These are phyloP conservation scores for Carapus acus DNA, from an alignment of 2,797 vertebrate species.

Conservation along the genomic window DNA sequence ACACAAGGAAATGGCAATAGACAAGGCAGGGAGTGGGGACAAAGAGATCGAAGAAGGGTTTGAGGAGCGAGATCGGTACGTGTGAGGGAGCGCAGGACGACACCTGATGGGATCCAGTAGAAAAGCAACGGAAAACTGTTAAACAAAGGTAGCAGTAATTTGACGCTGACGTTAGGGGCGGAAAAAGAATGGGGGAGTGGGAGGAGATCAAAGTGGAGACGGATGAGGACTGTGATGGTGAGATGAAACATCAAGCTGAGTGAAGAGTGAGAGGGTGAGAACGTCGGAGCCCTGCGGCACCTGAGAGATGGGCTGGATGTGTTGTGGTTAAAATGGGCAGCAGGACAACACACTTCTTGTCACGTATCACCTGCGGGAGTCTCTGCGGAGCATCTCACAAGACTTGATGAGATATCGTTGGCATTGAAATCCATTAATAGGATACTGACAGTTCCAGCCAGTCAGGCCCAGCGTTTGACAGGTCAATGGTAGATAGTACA, in stretches of 20 bases:
- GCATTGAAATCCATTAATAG: too few relatives aligned
- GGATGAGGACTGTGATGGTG: constrained; percentile 41
- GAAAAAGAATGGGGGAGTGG: constrained; percentile 43
- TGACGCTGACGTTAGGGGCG: constrained; percentile 40
- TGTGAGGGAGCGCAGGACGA: constrained; percentile 29
- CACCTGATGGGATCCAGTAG: constrained; percentile 24
- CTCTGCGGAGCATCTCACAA: too few relatives aligned
- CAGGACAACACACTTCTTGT: too few relatives aligned
- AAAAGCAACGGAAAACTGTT: constrained; percentile 35
- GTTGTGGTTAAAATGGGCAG: too few relatives aligned
- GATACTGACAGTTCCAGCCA: too few relatives aligned
- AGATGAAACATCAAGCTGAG: constrained; percentile 53
- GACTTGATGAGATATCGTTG: too few relatives aligned
- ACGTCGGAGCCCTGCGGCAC: constrained; percentile 1
- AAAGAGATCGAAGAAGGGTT: constrained; percentile 14
- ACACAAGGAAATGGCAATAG: not conserved
- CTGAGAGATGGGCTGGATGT: constrained; percentile 5
- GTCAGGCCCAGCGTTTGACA: too few relatives aligned
- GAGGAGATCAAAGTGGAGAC: constrained; percentile 55
- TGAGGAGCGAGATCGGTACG: constrained; percentile 29
- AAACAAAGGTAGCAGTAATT: constrained; percentile 66
- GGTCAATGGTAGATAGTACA: too few relatives aligned
- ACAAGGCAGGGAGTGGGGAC: constrained; percentile 9
- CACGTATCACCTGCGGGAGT: too few relatives aligned
- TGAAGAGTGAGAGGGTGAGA: constrained; percentile 24